These are phyloP conservation scores for Penaeus monodon DNA, from an alignment of 2,888 invertebrate genomes.

Conservation along the genomic window DNA sequence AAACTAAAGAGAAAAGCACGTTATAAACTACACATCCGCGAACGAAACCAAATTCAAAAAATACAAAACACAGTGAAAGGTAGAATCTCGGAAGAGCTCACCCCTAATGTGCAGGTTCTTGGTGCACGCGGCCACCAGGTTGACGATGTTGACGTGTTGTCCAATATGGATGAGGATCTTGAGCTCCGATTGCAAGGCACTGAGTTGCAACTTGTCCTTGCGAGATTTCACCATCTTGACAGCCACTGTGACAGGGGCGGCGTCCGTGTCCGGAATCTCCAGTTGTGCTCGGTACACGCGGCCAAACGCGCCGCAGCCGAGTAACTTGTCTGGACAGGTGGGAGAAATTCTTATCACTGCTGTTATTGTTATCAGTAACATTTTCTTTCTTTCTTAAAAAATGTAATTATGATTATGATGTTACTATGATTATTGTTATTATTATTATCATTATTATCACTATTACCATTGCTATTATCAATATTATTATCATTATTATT, in stretches of 20 bases:
- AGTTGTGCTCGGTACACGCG: constrained; percentile 90
- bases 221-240: constrained; percentile 95
- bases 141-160: constrained; percentile 93
- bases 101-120: constrained; percentile 77
- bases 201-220: constrained; percentile 85
- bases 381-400: too few species aligned
- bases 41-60: too few species aligned
- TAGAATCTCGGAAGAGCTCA: not conserved
- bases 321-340: constrained; percentile 78
- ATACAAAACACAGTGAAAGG: too few species aligned
- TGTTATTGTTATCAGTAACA: too few species aligned
- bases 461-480: too few species aligned
- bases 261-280: not conserved
- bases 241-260: constrained; percentile 80
- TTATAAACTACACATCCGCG: too few species aligned
- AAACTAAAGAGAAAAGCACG: too few species aligned
- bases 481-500: too few species aligned
- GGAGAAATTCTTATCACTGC: too few species aligned
- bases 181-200: constrained; percentile 89
- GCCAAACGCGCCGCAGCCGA: constrained; percentile 95
- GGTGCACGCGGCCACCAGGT: constrained; percentile 94
- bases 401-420: too few species aligned
- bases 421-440: constrained; percentile 56
- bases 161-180: constrained; percentile 97
- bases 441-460: not conserved